Conservation (phyloP, 2,113 vertebrate species). For the Nothobranchius kuhntae region DNA sequence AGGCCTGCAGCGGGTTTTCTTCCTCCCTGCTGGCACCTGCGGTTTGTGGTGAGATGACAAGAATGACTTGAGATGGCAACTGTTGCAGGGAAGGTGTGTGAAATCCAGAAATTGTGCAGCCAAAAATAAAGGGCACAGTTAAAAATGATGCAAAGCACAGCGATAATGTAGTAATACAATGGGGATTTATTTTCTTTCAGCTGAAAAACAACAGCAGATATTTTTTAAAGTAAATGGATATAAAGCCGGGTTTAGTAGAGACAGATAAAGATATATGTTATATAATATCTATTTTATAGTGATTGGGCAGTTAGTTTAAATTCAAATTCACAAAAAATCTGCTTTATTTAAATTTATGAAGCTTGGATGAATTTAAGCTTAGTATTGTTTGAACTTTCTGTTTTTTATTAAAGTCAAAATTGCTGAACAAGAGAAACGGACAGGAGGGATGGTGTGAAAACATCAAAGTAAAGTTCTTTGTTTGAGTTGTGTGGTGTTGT, state of each 20-base stretch:
- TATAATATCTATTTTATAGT: too few species aligned
- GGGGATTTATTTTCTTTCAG: slow-evolving; percentile 4
- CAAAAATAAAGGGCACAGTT: slow-evolving; percentile 3
- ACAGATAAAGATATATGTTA: not conserved
- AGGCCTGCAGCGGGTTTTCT: slow-evolving; percentile 28
- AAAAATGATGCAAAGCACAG: not conserved
- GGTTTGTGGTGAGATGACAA: slow-evolving; percentile 55
- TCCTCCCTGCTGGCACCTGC: slow-evolving; percentile 40
- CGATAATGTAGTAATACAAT: not conserved
- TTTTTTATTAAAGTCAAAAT: too few species aligned
- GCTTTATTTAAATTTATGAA: too few species aligned
- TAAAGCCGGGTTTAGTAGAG: not conserved
- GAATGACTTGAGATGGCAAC: slow-evolving; percentile 37
- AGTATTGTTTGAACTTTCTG: too few species aligned
- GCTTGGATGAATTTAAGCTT: too few species aligned
- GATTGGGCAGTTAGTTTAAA: too few species aligned
- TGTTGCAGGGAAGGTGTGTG: slow-evolving; percentile 21
- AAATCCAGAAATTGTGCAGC: slow-evolving; percentile 6
- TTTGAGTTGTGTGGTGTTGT: too few species aligned
- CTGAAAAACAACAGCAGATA: not conserved
- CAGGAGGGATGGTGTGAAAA: too few species aligned
- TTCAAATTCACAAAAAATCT: too few species aligned
- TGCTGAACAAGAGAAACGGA: too few species aligned
- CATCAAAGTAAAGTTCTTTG: too few species aligned
- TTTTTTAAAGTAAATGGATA: not conserved